phyloP scores from a whole-genome alignment of 2,888 invertebrate genomes.

The Rutpela maculata region DNA sequence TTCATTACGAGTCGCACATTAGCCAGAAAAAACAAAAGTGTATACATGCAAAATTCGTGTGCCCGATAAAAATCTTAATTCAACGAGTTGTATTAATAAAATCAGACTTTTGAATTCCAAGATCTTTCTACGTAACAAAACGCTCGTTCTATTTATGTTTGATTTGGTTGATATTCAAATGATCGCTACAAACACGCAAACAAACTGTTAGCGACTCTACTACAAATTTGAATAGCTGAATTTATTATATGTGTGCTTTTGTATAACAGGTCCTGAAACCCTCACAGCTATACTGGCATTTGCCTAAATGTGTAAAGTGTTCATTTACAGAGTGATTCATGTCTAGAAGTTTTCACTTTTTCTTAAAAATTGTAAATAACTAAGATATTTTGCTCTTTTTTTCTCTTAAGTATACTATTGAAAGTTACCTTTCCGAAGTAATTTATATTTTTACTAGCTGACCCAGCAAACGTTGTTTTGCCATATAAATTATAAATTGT shows the following conservation, averaged over 20 bases:
- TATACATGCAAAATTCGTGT: slow-evolving; percentile 49
- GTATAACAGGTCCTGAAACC: slow-evolving; percentile 10
- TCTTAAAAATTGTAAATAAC: too few relatives aligned
- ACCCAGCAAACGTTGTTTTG: too few relatives aligned
- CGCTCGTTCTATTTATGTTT: slow-evolving; percentile 68
- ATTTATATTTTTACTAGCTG: too few relatives aligned
- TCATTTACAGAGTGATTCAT: slow-evolving; percentile 17
- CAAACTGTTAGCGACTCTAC: slow-evolving; percentile 66
- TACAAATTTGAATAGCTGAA: slow-evolving; percentile 53
- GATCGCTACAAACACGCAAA: slow-evolving; percentile 65
- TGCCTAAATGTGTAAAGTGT: slow-evolving; percentile 19
- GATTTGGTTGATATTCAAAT: slow-evolving; percentile 69
- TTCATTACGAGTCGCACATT: slow-evolving; percentile 27
- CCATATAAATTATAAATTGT: too few relatives aligned
- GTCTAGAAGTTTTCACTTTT: neutral
- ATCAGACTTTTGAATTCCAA: slow-evolving; percentile 62
- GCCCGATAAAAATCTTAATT: slow-evolving; percentile 64
- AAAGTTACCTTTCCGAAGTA: too few relatives aligned
- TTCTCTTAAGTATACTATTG: too few relatives aligned
- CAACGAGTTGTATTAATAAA: slow-evolving; percentile 64
- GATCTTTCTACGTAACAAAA: slow-evolving; percentile 66
- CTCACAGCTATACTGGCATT: slow-evolving; percentile 21
- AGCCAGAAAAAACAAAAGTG: slow-evolving; percentile 38
- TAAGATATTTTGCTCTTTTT: too few relatives aligned
- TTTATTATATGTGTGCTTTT: slow-evolving; percentile 46